Evolutionary conservation across 37 sponge, comb jelly and placozoan genomes (phyloP).

Genomic region (Theonella swinhoei): DNA sequence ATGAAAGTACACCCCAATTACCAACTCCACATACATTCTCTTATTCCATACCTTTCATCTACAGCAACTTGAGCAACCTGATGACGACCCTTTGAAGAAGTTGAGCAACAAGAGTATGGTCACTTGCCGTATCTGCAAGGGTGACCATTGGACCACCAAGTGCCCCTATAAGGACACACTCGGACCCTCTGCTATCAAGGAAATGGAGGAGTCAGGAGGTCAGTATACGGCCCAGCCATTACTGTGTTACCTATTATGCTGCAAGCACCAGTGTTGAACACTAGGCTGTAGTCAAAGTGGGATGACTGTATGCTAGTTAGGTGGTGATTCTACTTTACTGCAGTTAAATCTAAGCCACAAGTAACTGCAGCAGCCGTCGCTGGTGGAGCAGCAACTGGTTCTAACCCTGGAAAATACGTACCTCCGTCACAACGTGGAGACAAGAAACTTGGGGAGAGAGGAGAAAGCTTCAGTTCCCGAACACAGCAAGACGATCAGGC

Average conservation of each 20-base stretch:
- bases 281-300: no score
- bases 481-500: conserved; percentile 84
- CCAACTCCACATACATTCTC: no score
- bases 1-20: no score
- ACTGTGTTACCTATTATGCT: no score
- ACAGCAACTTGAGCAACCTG: conserved; percentile 79
- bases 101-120: conserved; percentile 75
- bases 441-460: conserved; percentile 25
- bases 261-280: no score
- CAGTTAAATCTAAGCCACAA: conserved; percentile 24
- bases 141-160: conserved; percentile 92
- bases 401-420: conserved; percentile 57
- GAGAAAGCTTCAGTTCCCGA: conserved; percentile 17
- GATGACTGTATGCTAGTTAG: no score
- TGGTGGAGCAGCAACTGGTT: background rate
- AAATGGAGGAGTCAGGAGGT: conserved; percentile 23
- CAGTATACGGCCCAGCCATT: no score
- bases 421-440: conserved; percentile 65
- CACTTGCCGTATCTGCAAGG: conserved; percentile 93
- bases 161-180: conserved; percentile 95
- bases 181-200: conserved; percentile 38
- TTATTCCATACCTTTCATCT: no score
- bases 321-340: background rate
- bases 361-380: conserved; percentile 3
- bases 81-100: conserved; percentile 81